phyloP scores from a whole-genome alignment of 2,888 invertebrate genomes.

The Melolontha melolontha region DNA sequence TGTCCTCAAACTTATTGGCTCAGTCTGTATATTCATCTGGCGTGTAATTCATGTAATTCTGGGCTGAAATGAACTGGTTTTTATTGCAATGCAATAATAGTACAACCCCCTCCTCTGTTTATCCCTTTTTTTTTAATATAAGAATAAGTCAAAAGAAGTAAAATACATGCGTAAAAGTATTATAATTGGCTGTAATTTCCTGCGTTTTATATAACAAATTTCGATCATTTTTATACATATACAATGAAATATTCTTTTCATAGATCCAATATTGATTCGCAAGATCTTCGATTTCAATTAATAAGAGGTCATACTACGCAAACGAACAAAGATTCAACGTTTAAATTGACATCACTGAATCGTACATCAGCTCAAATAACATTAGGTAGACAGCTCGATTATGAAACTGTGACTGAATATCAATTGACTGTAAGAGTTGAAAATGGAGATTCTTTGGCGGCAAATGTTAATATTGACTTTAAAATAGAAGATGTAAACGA shows the following conservation, averaged over 20 bases:
- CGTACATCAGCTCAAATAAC: slow-evolving; percentile 81
- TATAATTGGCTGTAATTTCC: too few species aligned
- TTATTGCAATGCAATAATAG: too few species aligned
- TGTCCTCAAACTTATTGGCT: too few species aligned
- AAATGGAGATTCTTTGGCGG: slow-evolving; percentile 83
- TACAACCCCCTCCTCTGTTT: too few species aligned
- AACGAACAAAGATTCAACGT: slow-evolving; percentile 86
- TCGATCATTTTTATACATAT: too few species aligned
- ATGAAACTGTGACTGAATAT: slow-evolving; percentile 86
- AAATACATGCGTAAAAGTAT: too few species aligned
- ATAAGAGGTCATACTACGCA: slow-evolving; percentile 87
- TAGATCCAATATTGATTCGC: slow-evolving; percentile 82
- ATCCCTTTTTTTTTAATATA: too few species aligned
- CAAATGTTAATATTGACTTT: slow-evolving; percentile 83
- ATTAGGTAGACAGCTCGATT: slow-evolving; percentile 83
- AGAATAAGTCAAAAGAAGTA: too few species aligned
- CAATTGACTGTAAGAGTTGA: slow-evolving; percentile 85
- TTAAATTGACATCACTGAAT: slow-evolving; percentile 72
- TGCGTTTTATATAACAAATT: too few species aligned
- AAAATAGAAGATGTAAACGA: slow-evolving; percentile 91
- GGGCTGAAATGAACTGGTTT: too few species aligned
- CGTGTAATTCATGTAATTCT: too few species aligned
- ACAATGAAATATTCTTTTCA: slow-evolving; percentile 2
- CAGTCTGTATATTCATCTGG: too few species aligned
- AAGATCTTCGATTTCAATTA: slow-evolving; percentile 82